These are phyloP conservation scores for Drosophila prolongata DNA, from an alignment of 2,888 invertebrate species.

Conservation along the genomic window DNA sequence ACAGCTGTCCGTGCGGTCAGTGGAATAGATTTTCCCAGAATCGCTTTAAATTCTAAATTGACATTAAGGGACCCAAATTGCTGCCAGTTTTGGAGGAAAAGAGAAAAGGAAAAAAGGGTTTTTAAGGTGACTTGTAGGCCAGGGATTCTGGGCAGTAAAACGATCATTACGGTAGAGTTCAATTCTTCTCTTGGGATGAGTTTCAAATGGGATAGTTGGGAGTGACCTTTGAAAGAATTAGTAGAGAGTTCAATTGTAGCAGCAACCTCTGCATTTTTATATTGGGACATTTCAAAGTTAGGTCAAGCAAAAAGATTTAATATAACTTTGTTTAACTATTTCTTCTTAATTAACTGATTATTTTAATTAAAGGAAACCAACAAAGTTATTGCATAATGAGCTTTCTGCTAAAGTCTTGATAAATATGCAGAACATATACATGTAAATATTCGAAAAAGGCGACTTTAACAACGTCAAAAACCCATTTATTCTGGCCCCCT, in stretches of 20 bases:
- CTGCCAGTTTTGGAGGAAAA: neutral
- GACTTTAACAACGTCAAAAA: slow-evolving; percentile 59
- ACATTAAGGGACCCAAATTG: slow-evolving; percentile 22
- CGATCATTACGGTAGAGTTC: slow-evolving; percentile 5
- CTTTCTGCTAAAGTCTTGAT: slow-evolving; percentile 37
- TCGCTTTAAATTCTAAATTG: slow-evolving; percentile 6
- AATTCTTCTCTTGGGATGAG: neutral
- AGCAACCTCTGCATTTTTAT: neutral
- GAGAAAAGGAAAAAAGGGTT: neutral
- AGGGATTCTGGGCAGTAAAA: neutral
- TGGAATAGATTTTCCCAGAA: slow-evolving; percentile 40
- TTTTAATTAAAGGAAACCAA: slow-evolving; percentile 21
- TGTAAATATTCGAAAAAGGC: slow-evolving; percentile 35
- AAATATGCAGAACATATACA: slow-evolving; percentile 60
- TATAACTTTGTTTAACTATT: neutral
- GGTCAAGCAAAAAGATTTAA: neutral
- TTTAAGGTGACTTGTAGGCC: slow-evolving; percentile 1
- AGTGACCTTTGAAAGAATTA: slow-evolving; percentile 17
- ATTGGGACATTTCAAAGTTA: neutral
- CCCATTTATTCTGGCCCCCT: slow-evolving; percentile 54
- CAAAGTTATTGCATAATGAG: slow-evolving; percentile 22
- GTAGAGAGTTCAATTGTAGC: slow-evolving; percentile 19
- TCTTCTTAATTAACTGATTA: neutral
- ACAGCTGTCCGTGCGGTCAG: slow-evolving; percentile 36
- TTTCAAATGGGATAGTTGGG: slow-evolving; percentile 24